Evolutionary conservation across 2,797 vertebrate genomes (phyloP).

Genomic region (Monodelphis domestica): DNA sequence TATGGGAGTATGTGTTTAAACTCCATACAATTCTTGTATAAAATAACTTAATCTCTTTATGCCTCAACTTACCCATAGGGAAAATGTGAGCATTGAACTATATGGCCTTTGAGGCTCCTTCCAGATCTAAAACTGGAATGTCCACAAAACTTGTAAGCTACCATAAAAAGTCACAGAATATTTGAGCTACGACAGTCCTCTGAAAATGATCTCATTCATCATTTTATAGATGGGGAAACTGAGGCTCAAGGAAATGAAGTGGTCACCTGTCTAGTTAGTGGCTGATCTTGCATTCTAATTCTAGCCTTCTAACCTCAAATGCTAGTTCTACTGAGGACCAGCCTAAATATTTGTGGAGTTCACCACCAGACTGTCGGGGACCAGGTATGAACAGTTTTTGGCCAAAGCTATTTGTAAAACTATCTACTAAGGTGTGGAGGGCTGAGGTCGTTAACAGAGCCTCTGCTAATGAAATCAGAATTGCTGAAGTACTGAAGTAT

Average conservation of each 20-base stretch:
- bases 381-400: not conserved
- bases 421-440: not conserved
- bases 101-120: not conserved
- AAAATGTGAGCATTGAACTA: not conserved
- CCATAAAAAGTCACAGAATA: not conserved
- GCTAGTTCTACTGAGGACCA: not conserved
- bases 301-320: not conserved
- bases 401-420: not conserved
- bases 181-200: not conserved
- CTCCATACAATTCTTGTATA: not conserved
- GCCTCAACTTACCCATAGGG: not conserved
- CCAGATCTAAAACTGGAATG: not conserved
- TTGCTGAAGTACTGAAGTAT: not conserved
- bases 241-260: not conserved
- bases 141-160: no score
- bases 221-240: not conserved
- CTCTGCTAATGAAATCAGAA: not conserved
- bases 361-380: not conserved
- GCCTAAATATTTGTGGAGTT: not conserved
- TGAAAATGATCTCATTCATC: not conserved
- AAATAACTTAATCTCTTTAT: not conserved
- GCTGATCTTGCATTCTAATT: fast-evolving
- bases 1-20: not conserved
- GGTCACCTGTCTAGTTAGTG: not conserved
- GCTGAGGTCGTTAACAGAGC: not conserved